Evolutionary conservation across 2,888 invertebrate genomes (phyloP).

Genomic region (Platycheirus albimanus): DNA sequence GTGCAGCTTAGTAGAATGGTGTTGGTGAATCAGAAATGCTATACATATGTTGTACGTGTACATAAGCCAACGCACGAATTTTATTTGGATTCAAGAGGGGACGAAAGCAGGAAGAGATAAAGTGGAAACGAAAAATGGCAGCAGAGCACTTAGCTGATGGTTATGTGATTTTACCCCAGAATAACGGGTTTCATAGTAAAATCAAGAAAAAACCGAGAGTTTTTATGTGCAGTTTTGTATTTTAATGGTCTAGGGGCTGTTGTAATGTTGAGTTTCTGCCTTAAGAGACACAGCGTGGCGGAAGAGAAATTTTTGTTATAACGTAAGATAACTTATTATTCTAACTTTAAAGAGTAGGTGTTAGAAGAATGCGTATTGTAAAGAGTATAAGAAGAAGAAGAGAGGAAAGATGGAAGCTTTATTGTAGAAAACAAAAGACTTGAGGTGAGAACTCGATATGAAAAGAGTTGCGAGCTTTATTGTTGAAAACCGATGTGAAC

Average conservation of each 20-base stretch:
- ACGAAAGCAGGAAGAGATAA: conserved; percentile 36
- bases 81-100: conserved; percentile 11
- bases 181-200: conserved; percentile 71
- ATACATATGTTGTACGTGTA: conserved; percentile 1
- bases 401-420: too few relatives aligned
- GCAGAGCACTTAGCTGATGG: neutral
- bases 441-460: too few relatives aligned
- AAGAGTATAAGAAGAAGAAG: too few relatives aligned
- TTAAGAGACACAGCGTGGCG: neutral
- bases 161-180: conserved; percentile 30
- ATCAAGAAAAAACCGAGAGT: conserved; percentile 8
- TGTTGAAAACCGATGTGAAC: too few relatives aligned
- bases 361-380: too few relatives aligned
- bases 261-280: neutral
- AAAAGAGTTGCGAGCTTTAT: too few relatives aligned
- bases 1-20: neutral
- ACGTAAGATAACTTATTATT: too few relatives aligned
- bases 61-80: conserved; percentile 50
- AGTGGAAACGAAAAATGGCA: conserved; percentile 33
- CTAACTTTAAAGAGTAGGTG: too few relatives aligned
- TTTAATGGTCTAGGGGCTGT: conserved; percentile 54
- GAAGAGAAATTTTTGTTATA: too few relatives aligned
- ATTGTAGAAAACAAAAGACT: too few relatives aligned
- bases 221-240: conserved; percentile 49
- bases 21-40: neutral